Base-by-base conservation (phyloP, 2,797 vertebrate genomes). In the Neosilurus mollespiculum region DNA sequence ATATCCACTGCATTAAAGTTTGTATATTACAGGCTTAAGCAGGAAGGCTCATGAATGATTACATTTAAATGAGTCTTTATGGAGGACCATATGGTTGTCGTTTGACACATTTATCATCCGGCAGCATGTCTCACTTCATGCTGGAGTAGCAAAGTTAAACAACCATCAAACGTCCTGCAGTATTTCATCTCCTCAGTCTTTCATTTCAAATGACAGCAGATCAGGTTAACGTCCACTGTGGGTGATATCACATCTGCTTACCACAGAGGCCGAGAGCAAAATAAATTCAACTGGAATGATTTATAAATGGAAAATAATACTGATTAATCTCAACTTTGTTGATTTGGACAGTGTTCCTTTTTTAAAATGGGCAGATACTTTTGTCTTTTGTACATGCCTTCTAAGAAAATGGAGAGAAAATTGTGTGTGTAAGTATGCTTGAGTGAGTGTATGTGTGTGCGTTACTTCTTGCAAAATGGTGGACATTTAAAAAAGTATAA, bases 251-350 rank as follows among this genome's bases (percentile, higher is more conserved):
- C 77, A 72, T 80, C 83, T 80, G 73, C 66, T 78, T 24, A 64
- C 54, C 22, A 37, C 9, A 51, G 26, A 82, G 81, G 80, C 58
- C 86, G 83, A 92, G 84, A 89, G 88, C 88, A 88, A 83, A 88
- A 82, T 59, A 86, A 64, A 81, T 88, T 87, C 54, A 93, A 93
- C 91, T 94, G 93, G 93, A 94, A 93, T 89, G 81, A 87, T 87
- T 89, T 54, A 14, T 85, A 84, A 66, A 84, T 43, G 81, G 72
- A 81, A 85, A 80, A 77, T 82, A 67, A 54, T 75, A 78, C 67
- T 15, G 77, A 26, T 83, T 80, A 86, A 78, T 86, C 78, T 89
- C 80, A 81, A 73, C 70, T 65, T 65, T 87, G 86, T 64, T 67
- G 86, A 86, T 87, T 81, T 86, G 70, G n/a, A 72, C 73, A 22